Evolutionary conservation across 1,140 invertebrate genomes (phyloP).

Genomic region (Microplitis mediator): DNA sequence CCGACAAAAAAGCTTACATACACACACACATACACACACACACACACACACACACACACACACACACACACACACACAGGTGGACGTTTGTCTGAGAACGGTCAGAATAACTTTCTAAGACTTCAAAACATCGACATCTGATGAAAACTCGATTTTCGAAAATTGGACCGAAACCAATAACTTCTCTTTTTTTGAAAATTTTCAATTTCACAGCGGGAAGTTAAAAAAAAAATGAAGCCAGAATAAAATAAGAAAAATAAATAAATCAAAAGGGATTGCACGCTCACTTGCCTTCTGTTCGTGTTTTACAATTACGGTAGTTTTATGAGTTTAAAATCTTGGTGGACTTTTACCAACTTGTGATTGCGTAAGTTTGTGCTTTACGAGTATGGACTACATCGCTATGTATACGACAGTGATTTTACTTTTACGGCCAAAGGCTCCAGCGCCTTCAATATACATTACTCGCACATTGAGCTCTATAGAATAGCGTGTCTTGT

Average conservation of each 20-base stretch:
- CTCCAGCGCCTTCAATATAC: slow-evolving; percentile 9
- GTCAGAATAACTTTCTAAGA: no score
- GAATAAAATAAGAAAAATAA: neutral
- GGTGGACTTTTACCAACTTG: slow-evolving; percentile 48
- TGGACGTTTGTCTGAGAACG: no score
- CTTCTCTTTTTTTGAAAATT: no score
- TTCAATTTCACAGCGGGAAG: no score
- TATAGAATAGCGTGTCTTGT: neutral
- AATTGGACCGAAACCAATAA: no score
- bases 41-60: no score
- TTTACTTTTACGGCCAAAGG: slow-evolving; percentile 34
- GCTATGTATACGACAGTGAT: slow-evolving; percentile 40
- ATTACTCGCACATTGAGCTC: neutral
- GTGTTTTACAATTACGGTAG: slow-evolving; percentile 55
- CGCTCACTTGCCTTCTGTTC: slow-evolving; percentile 19
- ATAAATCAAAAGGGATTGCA: neutral
- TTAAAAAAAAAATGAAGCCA: no score
- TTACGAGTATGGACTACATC: slow-evolving; percentile 44
- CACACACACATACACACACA: no score
- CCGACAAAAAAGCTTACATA: no score
- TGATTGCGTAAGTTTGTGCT: slow-evolving; percentile 52
- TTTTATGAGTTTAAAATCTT: slow-evolving; percentile 50
- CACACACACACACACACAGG: no score
- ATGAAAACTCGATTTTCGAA: no score
- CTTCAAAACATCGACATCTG: no score